phyloP scores from a whole-genome alignment of 2,797 vertebrate genomes.

The Balearica regulorum region DNA sequence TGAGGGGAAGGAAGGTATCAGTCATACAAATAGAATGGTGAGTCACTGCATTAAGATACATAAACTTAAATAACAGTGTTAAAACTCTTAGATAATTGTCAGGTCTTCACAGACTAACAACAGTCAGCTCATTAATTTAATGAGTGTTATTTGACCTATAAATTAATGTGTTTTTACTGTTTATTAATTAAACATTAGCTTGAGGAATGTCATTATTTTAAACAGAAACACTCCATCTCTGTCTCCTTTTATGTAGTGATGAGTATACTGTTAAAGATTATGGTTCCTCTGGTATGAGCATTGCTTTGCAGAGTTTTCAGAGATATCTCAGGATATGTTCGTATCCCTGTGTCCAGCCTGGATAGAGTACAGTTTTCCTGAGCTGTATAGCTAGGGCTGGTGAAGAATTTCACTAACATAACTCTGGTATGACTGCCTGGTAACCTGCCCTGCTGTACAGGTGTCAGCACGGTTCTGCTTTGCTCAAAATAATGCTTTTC shows the following conservation, averaged over 20 bases:
- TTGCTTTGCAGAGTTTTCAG: background rate
- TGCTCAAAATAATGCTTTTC: background rate
- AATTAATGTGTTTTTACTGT: background rate
- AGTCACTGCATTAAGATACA: background rate
- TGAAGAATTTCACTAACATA: background rate
- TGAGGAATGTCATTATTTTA: background rate
- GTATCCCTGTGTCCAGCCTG: background rate
- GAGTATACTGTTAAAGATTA: background rate
- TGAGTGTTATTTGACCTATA: background rate
- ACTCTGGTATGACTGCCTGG: background rate
- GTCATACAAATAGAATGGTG: background rate
- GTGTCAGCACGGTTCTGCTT: background rate
- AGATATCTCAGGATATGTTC: background rate
- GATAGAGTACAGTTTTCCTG: background rate
- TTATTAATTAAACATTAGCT: conserved; percentile 14
- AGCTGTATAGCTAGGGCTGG: background rate
- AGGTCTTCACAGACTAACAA: background rate
- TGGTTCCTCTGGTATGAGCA: background rate
- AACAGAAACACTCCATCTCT: background rate
- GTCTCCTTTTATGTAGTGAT: background rate
- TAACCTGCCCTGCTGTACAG: background rate
- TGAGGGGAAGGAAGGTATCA: background rate
- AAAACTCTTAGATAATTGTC: background rate
- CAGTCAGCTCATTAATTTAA: background rate
- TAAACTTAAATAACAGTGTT: background rate